Evolutionary conservation across 2,888 invertebrate species (phyloP), one percentile per base, ranked within the genome.

Genomic region (Oscheius sp.): DNA sequence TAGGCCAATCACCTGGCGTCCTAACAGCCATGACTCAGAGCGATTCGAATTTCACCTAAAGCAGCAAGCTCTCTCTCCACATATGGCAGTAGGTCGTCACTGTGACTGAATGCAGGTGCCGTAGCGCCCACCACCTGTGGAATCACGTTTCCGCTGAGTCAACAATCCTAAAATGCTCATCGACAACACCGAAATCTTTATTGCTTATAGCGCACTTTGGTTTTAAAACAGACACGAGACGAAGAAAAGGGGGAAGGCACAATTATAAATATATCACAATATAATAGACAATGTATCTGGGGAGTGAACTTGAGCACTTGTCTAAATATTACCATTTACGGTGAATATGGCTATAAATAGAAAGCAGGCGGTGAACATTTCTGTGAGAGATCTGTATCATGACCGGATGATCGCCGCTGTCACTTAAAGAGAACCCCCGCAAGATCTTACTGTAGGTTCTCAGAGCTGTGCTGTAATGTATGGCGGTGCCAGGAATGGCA

Each of bases 101-200:
- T 29, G n/a, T 13, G 42, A 13, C 65, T 32, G 13, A 42, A 32
- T 65, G 65, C 65, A 68, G 68, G 55, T 55, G 55, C 51, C 21
- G 55, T 55, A 42, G 42, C 55, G 55, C 29, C 53, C 37, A 7
- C 35, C 68, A 68, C 55, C 68, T 68, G 55, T 68, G 68, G 68
- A 68, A 68, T 68, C 68, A 68, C 68, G 55, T 68, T 68, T 55
- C 68, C 68, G 53, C 68, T 68, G 55, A 53, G 66, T 66, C 66
- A 66, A 68, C 68, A 68, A n/a, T 33, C 65, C 55, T 51, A 68
- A 42, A 37, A n/a, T 55, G 55, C 55, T 21, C 35, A 35, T 55
- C 55, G 35, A 32, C 37, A 42, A 21, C 2, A 68, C 29, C 35
- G 53, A 53, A 68, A 68, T 68, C 68, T 68, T 68, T 68, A 68